These are phyloP conservation scores for Drosophila truncata DNA, from an alignment of 1,140 invertebrate species.

Conservation along the genomic window DNA sequence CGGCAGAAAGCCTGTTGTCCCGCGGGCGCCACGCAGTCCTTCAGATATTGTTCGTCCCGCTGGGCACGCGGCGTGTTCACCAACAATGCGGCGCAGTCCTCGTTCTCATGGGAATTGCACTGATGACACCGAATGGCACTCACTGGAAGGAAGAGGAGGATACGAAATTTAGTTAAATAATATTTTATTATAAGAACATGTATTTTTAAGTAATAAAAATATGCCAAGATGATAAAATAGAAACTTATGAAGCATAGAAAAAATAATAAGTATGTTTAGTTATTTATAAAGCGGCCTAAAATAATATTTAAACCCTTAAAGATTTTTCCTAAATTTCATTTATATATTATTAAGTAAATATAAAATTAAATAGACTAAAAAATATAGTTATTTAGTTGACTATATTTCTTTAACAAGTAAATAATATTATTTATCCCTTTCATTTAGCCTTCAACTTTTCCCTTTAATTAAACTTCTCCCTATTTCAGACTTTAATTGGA, in stretches of 20 bases:
- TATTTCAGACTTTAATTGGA: conserved; percentile 24
- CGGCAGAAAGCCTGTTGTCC: conserved; percentile 67
- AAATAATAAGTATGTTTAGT: neutral
- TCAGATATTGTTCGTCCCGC: conserved; percentile 68
- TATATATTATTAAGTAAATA: too few relatives aligned
- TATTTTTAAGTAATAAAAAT: too few relatives aligned
- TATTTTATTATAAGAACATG: neutral
- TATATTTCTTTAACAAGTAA: neutral
- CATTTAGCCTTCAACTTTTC: neutral
- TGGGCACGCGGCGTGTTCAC: conserved; percentile 69
- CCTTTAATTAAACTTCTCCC: conserved; percentile 7
- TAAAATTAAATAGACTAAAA: too few relatives aligned
- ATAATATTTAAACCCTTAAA: too few relatives aligned
- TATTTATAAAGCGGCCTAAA: too few relatives aligned
- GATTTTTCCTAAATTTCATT: too few relatives aligned
- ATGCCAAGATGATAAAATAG: neutral
- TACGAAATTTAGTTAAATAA: neutral
- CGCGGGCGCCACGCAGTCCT: conserved; percentile 46
- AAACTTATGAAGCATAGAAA: neutral
- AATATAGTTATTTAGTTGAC: neutral
- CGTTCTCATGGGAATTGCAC: conserved; percentile 92
- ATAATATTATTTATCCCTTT: neutral
- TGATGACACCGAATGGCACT: conserved; percentile 90
- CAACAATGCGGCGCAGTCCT: conserved; percentile 87
- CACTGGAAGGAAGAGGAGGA: conserved; percentile 84